Percentiles rank a stretch among this genome's conserved stretches.
These are phyloP conservation scores for Nephrotoma appendiculata DNA, from an alignment of 2,888 invertebrate species.

Conservation along the genomic window DNA sequence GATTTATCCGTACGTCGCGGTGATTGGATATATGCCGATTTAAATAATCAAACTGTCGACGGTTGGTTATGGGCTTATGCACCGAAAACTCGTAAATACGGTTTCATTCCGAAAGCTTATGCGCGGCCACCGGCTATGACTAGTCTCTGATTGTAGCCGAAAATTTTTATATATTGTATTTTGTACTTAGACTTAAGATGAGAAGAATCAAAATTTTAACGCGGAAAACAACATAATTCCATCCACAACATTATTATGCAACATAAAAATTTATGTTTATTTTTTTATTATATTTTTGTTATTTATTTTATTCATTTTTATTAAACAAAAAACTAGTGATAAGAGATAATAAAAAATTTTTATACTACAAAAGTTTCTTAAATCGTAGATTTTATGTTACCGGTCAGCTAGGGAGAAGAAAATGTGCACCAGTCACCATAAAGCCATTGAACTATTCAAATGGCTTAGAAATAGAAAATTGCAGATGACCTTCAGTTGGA, in stretches of 20 bases:
- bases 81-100: slow-evolving; percentile 81
- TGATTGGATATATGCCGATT: slow-evolving; percentile 91
- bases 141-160: slow-evolving; percentile 30
- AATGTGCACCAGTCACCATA: too few species aligned
- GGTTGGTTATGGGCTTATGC: slow-evolving; percentile 94
- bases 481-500: too few species aligned
- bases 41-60: slow-evolving; percentile 84
- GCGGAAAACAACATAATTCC: background rate
- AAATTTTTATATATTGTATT: background rate
- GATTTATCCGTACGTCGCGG: slow-evolving; percentile 81
- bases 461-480: too few species aligned
- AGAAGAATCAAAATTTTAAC: background rate
- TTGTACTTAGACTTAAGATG: background rate
- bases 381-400: too few species aligned
- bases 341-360: background rate
- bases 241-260: background rate
- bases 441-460: too few species aligned
- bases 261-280: background rate
- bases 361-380: background rate
- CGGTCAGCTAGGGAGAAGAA: too few species aligned
- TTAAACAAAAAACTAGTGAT: background rate
- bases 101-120: slow-evolving; percentile 90
- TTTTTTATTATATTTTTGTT: background rate
- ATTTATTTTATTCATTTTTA: background rate
- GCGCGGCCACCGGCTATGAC: slow-evolving; percentile 88